These are phyloP conservation scores for Lacanobia wlatinum DNA, from an alignment of 2,888 invertebrate genomes.

Conservation along the genomic window DNA sequence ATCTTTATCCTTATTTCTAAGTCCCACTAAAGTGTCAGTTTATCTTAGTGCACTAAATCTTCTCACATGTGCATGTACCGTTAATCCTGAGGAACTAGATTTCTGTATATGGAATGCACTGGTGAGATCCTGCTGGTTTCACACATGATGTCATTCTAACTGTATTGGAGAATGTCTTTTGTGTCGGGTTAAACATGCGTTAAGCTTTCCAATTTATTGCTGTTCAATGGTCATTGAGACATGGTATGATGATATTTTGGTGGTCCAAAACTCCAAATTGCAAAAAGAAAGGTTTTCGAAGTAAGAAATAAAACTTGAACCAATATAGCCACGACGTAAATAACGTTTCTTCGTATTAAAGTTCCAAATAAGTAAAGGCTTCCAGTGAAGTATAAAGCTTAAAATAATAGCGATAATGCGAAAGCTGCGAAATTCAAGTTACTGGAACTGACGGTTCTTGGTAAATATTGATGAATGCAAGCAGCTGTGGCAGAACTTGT, in stretches of 20 bases:
- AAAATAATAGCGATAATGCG: conserved; percentile 17
- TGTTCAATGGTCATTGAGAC: conserved; percentile 10
- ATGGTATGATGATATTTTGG: background rate
- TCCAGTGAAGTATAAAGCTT: conserved; percentile 1
- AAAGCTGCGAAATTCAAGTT: conserved; percentile 22
- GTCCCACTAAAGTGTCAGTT: conserved; percentile 18
- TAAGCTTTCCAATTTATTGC: conserved; percentile 36
- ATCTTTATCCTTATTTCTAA: conserved; percentile 14
- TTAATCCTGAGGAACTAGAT: conserved; percentile 58
- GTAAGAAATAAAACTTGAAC: background rate
- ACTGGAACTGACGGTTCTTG: conserved; percentile 18
- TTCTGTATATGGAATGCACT: conserved; percentile 53
- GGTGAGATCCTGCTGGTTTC: conserved; percentile 47
- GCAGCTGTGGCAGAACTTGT: conserved; percentile 31
- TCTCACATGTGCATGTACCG: conserved; percentile 52
- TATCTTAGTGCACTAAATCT: conserved; percentile 46
- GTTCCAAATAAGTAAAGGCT: conserved; percentile 9
- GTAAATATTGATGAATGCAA: conserved; percentile 23
- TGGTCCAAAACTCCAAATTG: background rate
- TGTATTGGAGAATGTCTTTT: conserved; percentile 60
- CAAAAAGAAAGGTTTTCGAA: too few species aligned
- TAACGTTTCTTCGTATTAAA: background rate
- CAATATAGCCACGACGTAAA: background rate
- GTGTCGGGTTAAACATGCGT: conserved; percentile 23
- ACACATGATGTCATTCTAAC: conserved; percentile 66